A percentile compares a stretch with the other conserved stretches of the same genome.
Conservation (phyloP, 2,113 vertebrate species). For the Furnarius figulus region DNA sequence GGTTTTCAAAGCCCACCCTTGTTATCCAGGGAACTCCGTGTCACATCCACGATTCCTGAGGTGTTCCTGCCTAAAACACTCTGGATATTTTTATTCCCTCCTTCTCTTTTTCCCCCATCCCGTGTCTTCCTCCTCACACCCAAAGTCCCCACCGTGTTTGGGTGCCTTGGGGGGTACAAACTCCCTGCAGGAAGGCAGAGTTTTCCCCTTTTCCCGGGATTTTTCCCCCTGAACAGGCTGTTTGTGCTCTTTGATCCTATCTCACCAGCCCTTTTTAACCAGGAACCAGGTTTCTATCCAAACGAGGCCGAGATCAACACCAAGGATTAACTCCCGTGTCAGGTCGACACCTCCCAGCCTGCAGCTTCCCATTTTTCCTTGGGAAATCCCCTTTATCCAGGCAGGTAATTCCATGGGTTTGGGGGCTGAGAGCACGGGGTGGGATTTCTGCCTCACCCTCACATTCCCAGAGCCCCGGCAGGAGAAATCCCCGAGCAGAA, state of each 20-base stretch:
- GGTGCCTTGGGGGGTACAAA: neutral
- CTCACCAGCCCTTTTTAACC: neutral
- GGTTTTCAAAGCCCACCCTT: neutral
- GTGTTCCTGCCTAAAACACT: neutral
- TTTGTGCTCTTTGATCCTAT: neutral
- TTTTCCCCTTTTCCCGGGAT: neutral
- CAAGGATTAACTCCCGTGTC: neutral
- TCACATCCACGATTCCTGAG: fast-evolving
- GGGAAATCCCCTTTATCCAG: neutral
- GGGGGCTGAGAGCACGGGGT: neutral
- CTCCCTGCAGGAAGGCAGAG: neutral
- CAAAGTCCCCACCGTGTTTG: fast-evolving
- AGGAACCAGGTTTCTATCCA: neutral
- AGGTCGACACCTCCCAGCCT: neutral
- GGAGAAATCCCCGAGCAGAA: neutral
- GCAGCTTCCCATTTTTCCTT: neutral
- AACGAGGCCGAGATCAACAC: neutral
- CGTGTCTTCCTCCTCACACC: neutral
- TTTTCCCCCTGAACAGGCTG: neutral
- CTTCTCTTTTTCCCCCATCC: neutral
- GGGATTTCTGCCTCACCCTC: neutral
- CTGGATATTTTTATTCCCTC: fast-evolving
- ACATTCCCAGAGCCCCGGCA: neutral
- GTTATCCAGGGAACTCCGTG: neutral
- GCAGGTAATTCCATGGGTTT: neutral